phyloP scores from a whole-genome alignment of 2,113 vertebrate genomes.

The Serilophus lunatus region DNA sequence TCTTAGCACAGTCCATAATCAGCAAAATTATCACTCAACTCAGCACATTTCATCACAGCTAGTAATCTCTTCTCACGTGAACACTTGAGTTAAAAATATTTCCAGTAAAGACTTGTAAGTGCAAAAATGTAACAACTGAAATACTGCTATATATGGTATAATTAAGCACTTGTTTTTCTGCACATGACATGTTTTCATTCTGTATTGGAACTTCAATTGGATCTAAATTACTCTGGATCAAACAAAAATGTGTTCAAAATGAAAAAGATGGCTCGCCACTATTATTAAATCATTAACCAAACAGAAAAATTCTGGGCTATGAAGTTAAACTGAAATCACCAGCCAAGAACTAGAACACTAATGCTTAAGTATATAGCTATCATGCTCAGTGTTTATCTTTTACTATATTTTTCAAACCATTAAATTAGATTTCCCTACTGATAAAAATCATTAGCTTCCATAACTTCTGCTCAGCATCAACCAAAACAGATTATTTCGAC shows the following conservation, averaged over 20 bases:
- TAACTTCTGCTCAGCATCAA: constrained; percentile 21
- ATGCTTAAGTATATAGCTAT: constrained; percentile 27
- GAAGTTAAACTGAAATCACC: constrained; percentile 47
- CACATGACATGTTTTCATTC: constrained; percentile 64
- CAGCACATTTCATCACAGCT: constrained; percentile 57
- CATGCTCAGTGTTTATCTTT: neutral
- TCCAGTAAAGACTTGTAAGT: constrained; percentile 53
- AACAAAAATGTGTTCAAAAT: constrained; percentile 65
- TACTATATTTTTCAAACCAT: neutral
- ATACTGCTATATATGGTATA: constrained; percentile 49
- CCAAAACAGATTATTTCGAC: constrained; percentile 19
- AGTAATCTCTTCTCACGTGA: constrained; percentile 61
- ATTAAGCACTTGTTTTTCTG: constrained; percentile 67
- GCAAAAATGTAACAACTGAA: constrained; percentile 65
- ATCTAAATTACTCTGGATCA: constrained; percentile 61
- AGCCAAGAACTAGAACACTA: constrained; percentile 40
- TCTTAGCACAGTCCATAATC: constrained; percentile 54
- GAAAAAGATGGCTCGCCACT: constrained; percentile 51
- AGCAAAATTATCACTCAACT: constrained; percentile 65
- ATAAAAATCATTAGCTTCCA: constrained; percentile 28
- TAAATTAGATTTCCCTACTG: constrained; percentile 21
- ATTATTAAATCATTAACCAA: constrained; percentile 68
- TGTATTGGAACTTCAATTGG: constrained; percentile 58
- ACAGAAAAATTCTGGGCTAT: constrained; percentile 51
- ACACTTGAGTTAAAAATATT: constrained; percentile 68